Percentiles rank a stretch among this genome's conserved stretches.
phyloP scores from a whole-genome alignment of 2,113 vertebrate species.

The Chamaetylas fuelleborni region DNA sequence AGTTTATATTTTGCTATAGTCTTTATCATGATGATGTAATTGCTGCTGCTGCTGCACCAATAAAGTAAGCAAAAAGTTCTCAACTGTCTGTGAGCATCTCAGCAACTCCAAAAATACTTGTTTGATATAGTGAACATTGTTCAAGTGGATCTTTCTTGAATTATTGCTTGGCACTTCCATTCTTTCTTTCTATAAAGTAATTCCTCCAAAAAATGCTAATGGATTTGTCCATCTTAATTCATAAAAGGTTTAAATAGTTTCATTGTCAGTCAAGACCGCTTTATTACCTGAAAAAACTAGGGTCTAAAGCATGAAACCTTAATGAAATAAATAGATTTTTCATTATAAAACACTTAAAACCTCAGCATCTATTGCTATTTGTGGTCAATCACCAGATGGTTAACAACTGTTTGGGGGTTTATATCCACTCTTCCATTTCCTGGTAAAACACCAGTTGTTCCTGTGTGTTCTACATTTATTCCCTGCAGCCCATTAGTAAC shows the following conservation, averaged over 20 bases:
- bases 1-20: neutral
- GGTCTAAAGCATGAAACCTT: constrained; percentile 42
- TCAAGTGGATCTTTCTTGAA: neutral
- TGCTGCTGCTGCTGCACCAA: neutral
- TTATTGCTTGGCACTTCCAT: neutral
- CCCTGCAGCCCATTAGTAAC: constrained; percentile 20
- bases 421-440: constrained; percentile 33
- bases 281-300: constrained; percentile 51
- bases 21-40: neutral
- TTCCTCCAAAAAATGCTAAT: constrained; percentile 25
- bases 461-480: constrained; percentile 36
- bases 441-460: constrained; percentile 26
- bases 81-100: neutral
- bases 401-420: constrained; percentile 51
- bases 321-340: constrained; percentile 72
- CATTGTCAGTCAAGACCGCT: constrained; percentile 19
- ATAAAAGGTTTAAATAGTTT: constrained; percentile 25
- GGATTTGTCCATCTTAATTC: constrained; percentile 48
- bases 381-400: constrained; percentile 12
- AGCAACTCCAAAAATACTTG: neutral
- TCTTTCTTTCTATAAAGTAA: constrained; percentile 3
- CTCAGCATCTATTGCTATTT: constrained; percentile 29
- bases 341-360: constrained; percentile 69
- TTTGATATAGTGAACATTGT: neutral
- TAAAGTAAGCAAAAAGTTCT: neutral